phyloP scores from a whole-genome alignment of 2,797 vertebrate species.

The Cheirogaleus major region DNA sequence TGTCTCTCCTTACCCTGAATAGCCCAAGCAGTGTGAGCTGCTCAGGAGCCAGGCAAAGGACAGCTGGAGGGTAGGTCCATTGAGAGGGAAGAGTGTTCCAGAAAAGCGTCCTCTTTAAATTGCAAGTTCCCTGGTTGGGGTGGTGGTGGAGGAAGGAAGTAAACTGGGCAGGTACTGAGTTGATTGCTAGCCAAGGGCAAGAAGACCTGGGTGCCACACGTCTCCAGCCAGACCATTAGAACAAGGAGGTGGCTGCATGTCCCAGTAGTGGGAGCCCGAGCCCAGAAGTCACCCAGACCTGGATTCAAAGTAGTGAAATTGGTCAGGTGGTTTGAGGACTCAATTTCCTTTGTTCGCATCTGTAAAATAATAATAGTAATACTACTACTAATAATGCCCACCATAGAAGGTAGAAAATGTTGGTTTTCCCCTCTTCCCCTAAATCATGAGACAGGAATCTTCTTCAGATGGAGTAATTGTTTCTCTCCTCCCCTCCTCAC shows the following conservation, averaged over 20 bases:
- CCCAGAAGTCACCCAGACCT: background rate
- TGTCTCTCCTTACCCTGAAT: background rate
- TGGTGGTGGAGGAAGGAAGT: background rate
- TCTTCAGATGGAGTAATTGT: background rate
- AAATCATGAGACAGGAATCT: background rate
- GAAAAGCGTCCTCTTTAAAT: background rate
- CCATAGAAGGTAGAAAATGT: background rate
- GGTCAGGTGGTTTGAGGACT: background rate
- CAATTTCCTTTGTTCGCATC: background rate
- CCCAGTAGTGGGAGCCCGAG: background rate
- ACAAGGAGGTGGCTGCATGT: background rate
- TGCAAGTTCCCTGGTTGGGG: background rate
- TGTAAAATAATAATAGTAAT: background rate
- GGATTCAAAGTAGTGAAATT: background rate
- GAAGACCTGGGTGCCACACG: background rate
- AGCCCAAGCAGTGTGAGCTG: background rate
- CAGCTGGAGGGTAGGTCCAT: background rate
- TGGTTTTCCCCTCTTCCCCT: background rate
- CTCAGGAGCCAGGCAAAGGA: background rate
- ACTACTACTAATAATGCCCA: background rate
- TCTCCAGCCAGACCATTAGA: background rate
- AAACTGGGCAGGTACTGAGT: background rate
- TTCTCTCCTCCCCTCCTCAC: background rate
- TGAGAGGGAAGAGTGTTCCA: background rate
- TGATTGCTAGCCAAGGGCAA: background rate